These are phyloP conservation scores for Agrotis ipsilon DNA, from an alignment of 2,888 invertebrate genomes.

Conservation along the genomic window DNA sequence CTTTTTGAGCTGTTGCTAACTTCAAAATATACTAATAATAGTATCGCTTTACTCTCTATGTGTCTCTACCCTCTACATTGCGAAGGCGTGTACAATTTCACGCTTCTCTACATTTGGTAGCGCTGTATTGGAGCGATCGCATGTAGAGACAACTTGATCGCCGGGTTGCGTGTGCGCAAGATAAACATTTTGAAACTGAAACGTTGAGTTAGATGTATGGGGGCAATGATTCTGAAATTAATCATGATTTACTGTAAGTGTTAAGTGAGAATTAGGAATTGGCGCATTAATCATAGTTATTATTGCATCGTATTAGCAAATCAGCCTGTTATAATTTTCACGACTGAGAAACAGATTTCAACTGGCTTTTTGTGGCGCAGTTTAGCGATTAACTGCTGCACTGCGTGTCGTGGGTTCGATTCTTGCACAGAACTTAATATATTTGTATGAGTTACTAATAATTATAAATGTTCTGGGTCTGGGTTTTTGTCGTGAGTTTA, in stretches of 20 bases:
- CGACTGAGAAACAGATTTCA: too few relatives aligned
- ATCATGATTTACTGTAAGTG: conserved; percentile 15
- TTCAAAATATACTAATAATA: neutral
- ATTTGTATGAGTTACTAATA: too few relatives aligned
- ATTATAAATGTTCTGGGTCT: too few relatives aligned
- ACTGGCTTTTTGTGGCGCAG: too few relatives aligned
- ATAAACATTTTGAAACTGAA: conserved; percentile 63
- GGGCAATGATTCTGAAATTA: conserved; percentile 39
- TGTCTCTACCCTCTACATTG: conserved; percentile 49
- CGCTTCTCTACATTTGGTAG: conserved; percentile 67
- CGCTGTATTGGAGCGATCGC: conserved; percentile 69
- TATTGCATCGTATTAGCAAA: neutral
- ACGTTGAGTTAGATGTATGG: conserved; percentile 34
- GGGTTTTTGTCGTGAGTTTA: too few relatives aligned
- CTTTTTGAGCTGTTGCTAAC: neutral
- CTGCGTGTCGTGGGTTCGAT: too few relatives aligned
- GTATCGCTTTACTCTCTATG: conserved; percentile 23
- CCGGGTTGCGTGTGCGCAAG: conserved; percentile 54
- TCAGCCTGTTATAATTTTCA: neutral
- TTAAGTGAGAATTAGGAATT: conserved; percentile 20
- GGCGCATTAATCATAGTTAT: conserved; percentile 10
- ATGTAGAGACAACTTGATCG: conserved; percentile 67
- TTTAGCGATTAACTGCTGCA: too few relatives aligned
- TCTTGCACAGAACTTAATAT: too few relatives aligned
- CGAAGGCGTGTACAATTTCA: conserved; percentile 74